Conservation (phyloP, 2,888 invertebrate species). For the Hoplodrina blanda region DNA sequence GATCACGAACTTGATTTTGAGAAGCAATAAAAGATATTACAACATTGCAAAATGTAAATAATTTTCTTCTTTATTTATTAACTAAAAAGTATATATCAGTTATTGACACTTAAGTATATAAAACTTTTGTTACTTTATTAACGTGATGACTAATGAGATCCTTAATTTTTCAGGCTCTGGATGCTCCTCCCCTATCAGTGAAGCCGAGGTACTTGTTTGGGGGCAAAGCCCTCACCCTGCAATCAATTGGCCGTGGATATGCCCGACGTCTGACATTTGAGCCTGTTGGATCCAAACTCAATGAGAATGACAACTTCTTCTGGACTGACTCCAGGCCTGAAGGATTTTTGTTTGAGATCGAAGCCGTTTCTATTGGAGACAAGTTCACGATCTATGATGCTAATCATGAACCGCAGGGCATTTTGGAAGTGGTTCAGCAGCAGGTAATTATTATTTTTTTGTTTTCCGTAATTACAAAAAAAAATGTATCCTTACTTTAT, state of each 20-base stretch:
- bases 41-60: slow-evolving; percentile 45
- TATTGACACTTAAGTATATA: slow-evolving; percentile 25
- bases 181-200: slow-evolving; percentile 85
- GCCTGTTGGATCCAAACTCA: slow-evolving; percentile 91
- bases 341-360: slow-evolving; percentile 94
- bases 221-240: slow-evolving; percentile 92
- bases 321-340: slow-evolving; percentile 94
- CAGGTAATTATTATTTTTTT: slow-evolving; percentile 86
- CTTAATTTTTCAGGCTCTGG: slow-evolving; percentile 84
- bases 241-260: slow-evolving; percentile 94
- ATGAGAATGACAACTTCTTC: slow-evolving; percentile 93
- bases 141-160: slow-evolving; percentile 66
- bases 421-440: slow-evolving; percentile 92
- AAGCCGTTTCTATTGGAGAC: slow-evolving; percentile 92
- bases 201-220: slow-evolving; percentile 91
- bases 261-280: slow-evolving; percentile 94
- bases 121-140: slow-evolving; percentile 18
- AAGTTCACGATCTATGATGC: slow-evolving; percentile 93
- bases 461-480: not conserved
- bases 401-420: slow-evolving; percentile 92
- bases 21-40: slow-evolving; percentile 36
- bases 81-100: slow-evolving; percentile 31
- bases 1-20: slow-evolving; percentile 63
- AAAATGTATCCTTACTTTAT: not conserved
- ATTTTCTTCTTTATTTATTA: slow-evolving; percentile 52